Evolutionary conservation across 2,113 vertebrate species (phyloP).

Genomic region (Zosterops lateralis): DNA sequence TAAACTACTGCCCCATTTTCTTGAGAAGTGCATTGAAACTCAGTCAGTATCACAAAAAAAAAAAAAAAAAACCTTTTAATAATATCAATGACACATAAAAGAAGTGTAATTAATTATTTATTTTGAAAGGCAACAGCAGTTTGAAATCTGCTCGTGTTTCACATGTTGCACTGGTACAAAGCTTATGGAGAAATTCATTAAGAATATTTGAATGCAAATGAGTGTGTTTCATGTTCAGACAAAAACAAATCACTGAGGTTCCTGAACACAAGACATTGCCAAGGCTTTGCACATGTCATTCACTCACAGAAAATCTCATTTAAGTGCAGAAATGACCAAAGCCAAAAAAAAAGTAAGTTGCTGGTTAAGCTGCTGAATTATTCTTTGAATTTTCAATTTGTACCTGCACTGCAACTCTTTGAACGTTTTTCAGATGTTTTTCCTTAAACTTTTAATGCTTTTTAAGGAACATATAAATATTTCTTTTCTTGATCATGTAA

Average conservation of each 20-base stretch:
- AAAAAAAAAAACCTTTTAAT: background rate
- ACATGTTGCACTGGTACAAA: rapidly evolving
- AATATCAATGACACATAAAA: background rate
- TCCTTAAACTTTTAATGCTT: background rate
- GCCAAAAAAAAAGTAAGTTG: background rate
- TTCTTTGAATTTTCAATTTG: background rate
- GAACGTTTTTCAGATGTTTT: background rate
- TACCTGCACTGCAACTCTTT: background rate
- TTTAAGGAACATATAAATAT: background rate
- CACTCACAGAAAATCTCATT: background rate
- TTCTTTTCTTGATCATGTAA: background rate
- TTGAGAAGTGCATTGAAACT: background rate
- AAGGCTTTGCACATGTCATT: background rate
- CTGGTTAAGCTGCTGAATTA: background rate
- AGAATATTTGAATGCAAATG: background rate
- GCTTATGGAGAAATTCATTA: background rate
- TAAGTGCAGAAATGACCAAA: background rate
- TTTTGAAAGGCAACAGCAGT: background rate
- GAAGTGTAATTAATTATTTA: background rate
- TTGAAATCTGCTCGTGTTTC: background rate
- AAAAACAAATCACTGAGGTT: background rate
- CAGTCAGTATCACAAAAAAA: background rate
- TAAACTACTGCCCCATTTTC: background rate
- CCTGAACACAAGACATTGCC: background rate
- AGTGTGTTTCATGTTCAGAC: background rate